Percentiles rank a stretch among this genome's conserved stretches.
Conservation (phyloP, 1,140 invertebrate species). For the Sweltsa coloradensis region DNA sequence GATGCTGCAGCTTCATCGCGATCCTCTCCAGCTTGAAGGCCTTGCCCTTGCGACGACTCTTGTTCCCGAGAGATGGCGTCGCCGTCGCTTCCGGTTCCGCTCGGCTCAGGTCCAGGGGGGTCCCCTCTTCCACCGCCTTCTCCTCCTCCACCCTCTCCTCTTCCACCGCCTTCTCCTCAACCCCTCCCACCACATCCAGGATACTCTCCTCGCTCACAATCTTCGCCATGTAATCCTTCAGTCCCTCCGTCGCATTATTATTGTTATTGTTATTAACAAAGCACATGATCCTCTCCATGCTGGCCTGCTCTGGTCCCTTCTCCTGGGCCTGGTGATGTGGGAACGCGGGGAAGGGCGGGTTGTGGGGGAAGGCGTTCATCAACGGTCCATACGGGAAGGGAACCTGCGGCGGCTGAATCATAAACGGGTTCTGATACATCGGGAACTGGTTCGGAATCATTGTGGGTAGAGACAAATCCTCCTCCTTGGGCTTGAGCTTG, state of each 20-base stretch:
- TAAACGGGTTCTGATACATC: conserved; percentile 7
- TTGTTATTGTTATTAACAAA: too few relatives aligned
- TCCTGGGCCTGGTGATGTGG: too few relatives aligned
- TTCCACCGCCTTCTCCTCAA: too few relatives aligned
- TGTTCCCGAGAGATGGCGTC: conserved; percentile 27
- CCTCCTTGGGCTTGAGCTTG: conserved; percentile 42
- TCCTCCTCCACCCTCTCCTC: too few relatives aligned
- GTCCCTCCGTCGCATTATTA: too few relatives aligned
- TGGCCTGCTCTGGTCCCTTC: too few relatives aligned
- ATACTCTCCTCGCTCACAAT: not conserved
- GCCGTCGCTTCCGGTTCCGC: conserved; percentile 23
- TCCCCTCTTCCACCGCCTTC: too few relatives aligned
- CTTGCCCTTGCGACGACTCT: conserved; percentile 62
- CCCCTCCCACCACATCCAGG: too few relatives aligned
- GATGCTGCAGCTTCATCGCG: conserved; percentile 14
- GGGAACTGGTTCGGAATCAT: conserved; percentile 1
- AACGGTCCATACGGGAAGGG: conserved; percentile 20
- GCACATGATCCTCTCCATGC: too few relatives aligned
- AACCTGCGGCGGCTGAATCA: conserved; percentile 2
- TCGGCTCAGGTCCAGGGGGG: conserved; percentile 15
- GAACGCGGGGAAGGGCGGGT: conserved; percentile 15
- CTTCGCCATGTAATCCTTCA: too few relatives aligned
- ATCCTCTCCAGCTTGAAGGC: conserved; percentile 51
- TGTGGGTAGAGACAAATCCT: conserved; percentile 5
- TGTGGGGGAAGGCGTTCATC: conserved; percentile 5